phyloP scores from a whole-genome alignment of 1,140 invertebrate genomes.

The Drosophila lini region DNA sequence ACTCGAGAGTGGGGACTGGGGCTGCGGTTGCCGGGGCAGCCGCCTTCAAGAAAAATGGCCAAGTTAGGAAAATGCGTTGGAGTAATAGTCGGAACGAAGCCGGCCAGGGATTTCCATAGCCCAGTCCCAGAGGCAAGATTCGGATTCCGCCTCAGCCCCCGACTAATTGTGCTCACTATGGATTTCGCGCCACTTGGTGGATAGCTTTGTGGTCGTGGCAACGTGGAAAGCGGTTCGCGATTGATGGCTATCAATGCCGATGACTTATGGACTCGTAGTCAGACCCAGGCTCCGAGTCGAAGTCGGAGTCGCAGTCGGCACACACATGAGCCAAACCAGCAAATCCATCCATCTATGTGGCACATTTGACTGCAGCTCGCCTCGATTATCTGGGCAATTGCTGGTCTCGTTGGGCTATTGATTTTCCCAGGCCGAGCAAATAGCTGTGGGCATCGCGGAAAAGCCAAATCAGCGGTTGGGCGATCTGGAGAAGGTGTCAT shows the following conservation, averaged over 20 bases:
- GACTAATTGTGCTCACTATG: slow-evolving; percentile 71
- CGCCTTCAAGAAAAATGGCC: slow-evolving; percentile 75
- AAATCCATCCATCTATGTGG: slow-evolving; percentile 71
- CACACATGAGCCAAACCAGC: slow-evolving; percentile 20
- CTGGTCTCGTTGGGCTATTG: slow-evolving; percentile 52
- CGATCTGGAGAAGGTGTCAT: slow-evolving; percentile 42
- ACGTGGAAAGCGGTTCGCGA: slow-evolving; percentile 66
- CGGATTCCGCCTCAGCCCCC: slow-evolving; percentile 56
- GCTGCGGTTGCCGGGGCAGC: slow-evolving; percentile 63
- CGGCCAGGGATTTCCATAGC: slow-evolving; percentile 64
- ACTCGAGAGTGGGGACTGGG: not conserved
- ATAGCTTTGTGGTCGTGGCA: slow-evolving; percentile 48
- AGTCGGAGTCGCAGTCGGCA: slow-evolving; percentile 26
- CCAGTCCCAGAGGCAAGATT: slow-evolving; percentile 41
- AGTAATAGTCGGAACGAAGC: slow-evolving; percentile 65
- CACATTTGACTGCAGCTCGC: slow-evolving; percentile 61
- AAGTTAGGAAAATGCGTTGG: slow-evolving; percentile 81
- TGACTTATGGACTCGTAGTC: slow-evolving; percentile 64
- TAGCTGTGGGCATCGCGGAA: slow-evolving; percentile 53
- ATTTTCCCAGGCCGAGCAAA: slow-evolving; percentile 72
- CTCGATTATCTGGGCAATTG: slow-evolving; percentile 57
- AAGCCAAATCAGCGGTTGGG: slow-evolving; percentile 36
- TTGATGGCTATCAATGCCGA: slow-evolving; percentile 83
- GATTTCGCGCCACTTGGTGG: slow-evolving; percentile 66
- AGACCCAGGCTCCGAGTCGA: not conserved